Conservation (phyloP, 2,113 vertebrate genomes). For the Jacana jacana region DNA sequence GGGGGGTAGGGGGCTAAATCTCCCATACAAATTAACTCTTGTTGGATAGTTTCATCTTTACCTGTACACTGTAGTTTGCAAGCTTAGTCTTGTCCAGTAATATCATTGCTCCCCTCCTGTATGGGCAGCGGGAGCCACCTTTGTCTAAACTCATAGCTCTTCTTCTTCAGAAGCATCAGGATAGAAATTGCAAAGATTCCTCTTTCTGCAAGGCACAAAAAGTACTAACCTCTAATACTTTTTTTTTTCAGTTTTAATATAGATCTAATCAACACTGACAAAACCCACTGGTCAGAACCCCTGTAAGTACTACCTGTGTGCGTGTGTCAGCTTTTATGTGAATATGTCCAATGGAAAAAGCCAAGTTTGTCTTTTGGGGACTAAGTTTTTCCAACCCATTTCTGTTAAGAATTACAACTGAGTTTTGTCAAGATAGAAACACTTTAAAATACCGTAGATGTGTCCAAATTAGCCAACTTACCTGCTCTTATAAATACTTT, state of each 20-base stretch:
- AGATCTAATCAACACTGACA: not conserved
- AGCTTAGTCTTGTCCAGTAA: not conserved
- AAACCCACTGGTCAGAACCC: not conserved
- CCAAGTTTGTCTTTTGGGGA: not conserved
- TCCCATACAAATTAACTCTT: not conserved
- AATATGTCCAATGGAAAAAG: not conserved
- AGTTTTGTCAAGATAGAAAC: not conserved
- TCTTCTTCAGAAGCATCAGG: not conserved
- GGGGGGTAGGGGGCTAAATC: no score
- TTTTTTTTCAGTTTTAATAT: not conserved
- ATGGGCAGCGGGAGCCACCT: not conserved
- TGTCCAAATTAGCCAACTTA: not conserved
- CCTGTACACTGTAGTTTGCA: not conserved
- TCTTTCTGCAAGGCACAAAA: not conserved
- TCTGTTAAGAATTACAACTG: not conserved
- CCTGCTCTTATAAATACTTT: not conserved
- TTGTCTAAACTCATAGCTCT: not conserved
- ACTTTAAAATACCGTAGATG: not conserved
- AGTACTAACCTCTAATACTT: not conserved
- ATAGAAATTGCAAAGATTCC: not conserved
- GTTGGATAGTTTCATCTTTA: not conserved
- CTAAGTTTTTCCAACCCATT: not conserved
- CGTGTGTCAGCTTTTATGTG: not conserved
- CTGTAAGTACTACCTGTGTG: constrained; percentile 3
- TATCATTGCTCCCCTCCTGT: not conserved